These are phyloP conservation scores for Anoplopoma fimbria DNA, from an alignment of 2,113 vertebrate genomes.

Conservation along the genomic window DNA sequence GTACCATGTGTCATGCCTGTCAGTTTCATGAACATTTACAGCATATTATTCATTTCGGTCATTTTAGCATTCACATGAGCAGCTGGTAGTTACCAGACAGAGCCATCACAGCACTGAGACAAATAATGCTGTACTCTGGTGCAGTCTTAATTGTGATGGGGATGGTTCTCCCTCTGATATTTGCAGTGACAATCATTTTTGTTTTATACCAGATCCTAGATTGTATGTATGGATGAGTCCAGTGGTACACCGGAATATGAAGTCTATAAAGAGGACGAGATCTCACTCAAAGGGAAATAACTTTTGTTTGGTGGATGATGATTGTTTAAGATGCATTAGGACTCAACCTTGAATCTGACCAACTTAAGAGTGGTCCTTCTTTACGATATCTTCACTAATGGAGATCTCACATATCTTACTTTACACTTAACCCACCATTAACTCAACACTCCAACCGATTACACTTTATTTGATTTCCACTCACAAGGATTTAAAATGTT, in stretches of 20 bases:
- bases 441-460: neutral
- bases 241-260: neutral
- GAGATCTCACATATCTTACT: neutral
- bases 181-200: neutral
- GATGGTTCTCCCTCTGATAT: neutral
- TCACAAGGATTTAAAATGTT: neutral
- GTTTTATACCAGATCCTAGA: neutral
- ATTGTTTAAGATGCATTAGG: neutral
- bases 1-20: slow-evolving; percentile 1
- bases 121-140: neutral
- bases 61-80: neutral
- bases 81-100: neutral
- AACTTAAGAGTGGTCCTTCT: neutral
- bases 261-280: neutral
- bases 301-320: neutral
- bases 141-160: neutral
- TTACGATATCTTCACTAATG: neutral
- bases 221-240: neutral
- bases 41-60: slow-evolving; percentile 5
- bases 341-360: neutral
- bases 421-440: neutral
- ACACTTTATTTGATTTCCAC: neutral
- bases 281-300: neutral
- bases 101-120: neutral
- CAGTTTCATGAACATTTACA: slow-evolving; percentile 45